A percentile compares a stretch with the other conserved stretches of the same genome.
Evolutionary conservation across 2,113 vertebrate species (phyloP).

Genomic region (Anguilla japonica): DNA sequence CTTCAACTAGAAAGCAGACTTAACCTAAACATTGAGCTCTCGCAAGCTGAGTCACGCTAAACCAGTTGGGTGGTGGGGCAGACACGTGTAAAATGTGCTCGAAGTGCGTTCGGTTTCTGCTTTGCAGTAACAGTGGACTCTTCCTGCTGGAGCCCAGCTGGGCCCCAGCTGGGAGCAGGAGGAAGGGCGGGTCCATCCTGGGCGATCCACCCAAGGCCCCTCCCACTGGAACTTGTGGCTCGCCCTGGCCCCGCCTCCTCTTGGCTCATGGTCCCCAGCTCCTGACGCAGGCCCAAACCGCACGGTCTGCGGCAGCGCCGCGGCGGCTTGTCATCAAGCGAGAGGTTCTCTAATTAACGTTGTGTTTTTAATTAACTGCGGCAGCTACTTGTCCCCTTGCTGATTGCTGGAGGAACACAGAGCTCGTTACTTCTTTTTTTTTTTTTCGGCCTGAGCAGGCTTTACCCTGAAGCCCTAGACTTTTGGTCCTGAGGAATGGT

Average conservation of each 20-base stretch:
- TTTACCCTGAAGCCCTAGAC: slow-evolving; percentile 21
- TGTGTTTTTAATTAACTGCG: slow-evolving; percentile 59
- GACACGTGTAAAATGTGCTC: too few relatives aligned
- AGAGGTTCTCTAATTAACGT: slow-evolving; percentile 41
- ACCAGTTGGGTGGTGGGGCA: too few relatives aligned
- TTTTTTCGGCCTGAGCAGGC: not conserved
- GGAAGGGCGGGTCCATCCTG: slow-evolving; percentile 35
- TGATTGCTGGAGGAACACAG: slow-evolving; percentile 15
- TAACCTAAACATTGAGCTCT: too few relatives aligned
- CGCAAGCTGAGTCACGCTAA: too few relatives aligned
- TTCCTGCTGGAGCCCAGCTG: slow-evolving; percentile 32
- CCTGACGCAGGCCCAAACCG: slow-evolving; percentile 48
- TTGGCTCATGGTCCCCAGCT: slow-evolving; percentile 36
- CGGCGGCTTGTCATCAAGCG: slow-evolving; percentile 33
- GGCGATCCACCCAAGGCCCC: slow-evolving; percentile 9
- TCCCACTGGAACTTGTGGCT: slow-evolving; percentile 26
- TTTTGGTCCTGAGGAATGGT: too few relatives aligned
- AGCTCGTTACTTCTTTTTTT: not conserved
- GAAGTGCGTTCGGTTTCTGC: not conserved
- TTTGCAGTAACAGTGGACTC: slow-evolving; percentile 12
- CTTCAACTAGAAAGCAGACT: not conserved
- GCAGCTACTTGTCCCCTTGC: slow-evolving; percentile 42
- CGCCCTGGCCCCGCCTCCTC: slow-evolving; percentile 25
- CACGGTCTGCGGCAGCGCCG: slow-evolving; percentile 42
- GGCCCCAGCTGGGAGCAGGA: slow-evolving; percentile 4